These are phyloP conservation scores for Masticophis lateralis DNA, from an alignment of 2,797 vertebrate genomes.

Conservation along the genomic window DNA sequence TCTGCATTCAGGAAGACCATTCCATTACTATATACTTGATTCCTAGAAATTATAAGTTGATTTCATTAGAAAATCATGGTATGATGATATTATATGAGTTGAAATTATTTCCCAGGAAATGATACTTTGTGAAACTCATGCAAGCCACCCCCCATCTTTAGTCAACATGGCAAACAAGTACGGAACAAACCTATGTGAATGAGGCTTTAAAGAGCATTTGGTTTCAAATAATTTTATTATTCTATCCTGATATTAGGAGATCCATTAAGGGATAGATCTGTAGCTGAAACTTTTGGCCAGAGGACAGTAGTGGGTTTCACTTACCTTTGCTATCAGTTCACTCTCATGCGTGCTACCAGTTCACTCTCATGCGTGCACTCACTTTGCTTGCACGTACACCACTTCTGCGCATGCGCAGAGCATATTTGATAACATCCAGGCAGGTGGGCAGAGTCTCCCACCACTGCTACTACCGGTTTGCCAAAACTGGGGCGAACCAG, in stretches of 20 bases:
- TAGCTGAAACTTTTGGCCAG: neutral
- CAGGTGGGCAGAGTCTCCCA: too few relatives aligned
- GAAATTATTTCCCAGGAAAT: neutral
- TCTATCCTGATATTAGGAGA: neutral
- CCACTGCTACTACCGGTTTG: too few relatives aligned
- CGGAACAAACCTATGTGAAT: neutral
- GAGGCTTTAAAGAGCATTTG: neutral
- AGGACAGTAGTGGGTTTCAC: too few relatives aligned
- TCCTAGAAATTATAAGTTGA: neutral
- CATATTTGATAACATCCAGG: too few relatives aligned
- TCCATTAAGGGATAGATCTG: neutral
- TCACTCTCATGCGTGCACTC: too few relatives aligned
- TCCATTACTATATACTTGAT: neutral
- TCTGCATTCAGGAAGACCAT: neutral
- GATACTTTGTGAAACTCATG: too few relatives aligned
- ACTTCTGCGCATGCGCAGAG: too few relatives aligned
- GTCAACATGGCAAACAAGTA: neutral
- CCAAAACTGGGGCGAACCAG: too few relatives aligned
- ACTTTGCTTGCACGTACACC: too few relatives aligned
- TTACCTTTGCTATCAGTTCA: too few relatives aligned
- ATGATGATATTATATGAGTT: neutral
- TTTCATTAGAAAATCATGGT: neutral
- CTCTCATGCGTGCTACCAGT: too few relatives aligned
- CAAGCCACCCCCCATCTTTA: neutral
- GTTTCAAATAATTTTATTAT: neutral